Percentiles rank a stretch among this genome's conserved stretches.
phyloP scores from a whole-genome alignment of 2,113 vertebrate species.

The Alethe diademata region DNA sequence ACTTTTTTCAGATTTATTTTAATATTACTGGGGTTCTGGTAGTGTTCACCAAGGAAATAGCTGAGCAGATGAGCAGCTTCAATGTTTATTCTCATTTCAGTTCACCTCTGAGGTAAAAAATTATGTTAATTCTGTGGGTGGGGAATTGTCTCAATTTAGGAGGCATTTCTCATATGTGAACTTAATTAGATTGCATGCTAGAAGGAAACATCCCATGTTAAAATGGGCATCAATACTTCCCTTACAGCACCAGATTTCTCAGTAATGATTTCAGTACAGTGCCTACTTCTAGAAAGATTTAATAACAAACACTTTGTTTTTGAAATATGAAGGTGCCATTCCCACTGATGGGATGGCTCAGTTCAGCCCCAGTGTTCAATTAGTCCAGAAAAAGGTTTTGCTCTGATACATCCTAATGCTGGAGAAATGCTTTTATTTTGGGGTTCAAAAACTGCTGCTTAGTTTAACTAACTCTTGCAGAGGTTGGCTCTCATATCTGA shows the following conservation, averaged over 20 bases:
- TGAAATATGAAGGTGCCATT: neutral
- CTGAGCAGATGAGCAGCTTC: neutral
- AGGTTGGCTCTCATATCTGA: neutral
- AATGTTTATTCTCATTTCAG: neutral
- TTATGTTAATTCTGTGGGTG: neutral
- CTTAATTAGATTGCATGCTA: neutral
- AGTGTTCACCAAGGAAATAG: neutral
- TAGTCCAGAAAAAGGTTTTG: neutral
- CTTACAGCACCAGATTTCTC: neutral
- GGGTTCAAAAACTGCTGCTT: rapidly evolving
- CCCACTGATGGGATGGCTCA: neutral
- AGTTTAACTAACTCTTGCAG: neutral
- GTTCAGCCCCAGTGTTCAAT: neutral
- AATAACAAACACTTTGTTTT: neutral
- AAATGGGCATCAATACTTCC: neutral
- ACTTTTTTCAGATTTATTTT: neutral
- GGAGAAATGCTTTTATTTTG: neutral
- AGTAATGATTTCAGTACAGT: neutral
- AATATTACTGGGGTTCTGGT: neutral
- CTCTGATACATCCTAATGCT: neutral
- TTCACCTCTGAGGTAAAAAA: neutral
- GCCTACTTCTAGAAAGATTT: neutral
- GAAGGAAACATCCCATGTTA: neutral
- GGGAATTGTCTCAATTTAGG: neutral
- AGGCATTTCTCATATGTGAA: neutral